These are phyloP conservation scores for Eurypyga helias DNA, from an alignment of 2,113 vertebrate genomes.

Conservation along the genomic window DNA sequence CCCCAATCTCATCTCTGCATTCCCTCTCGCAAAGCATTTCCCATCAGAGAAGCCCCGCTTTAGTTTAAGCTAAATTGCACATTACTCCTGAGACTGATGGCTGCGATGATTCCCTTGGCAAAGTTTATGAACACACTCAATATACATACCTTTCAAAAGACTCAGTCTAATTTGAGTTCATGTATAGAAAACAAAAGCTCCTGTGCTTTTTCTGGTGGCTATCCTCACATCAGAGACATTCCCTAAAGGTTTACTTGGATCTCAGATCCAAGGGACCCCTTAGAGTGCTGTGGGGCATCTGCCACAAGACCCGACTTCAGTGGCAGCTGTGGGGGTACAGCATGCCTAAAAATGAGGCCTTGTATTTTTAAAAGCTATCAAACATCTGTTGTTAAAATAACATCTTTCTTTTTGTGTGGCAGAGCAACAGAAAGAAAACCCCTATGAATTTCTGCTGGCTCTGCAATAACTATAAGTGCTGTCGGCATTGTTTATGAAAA, in stretches of 20 bases:
- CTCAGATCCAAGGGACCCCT: background rate
- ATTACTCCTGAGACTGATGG: background rate
- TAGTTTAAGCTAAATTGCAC: background rate
- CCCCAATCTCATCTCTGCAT: background rate
- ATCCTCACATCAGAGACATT: background rate
- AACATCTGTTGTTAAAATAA: conserved; percentile 15
- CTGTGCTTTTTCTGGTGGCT: background rate
- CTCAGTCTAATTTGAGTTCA: background rate
- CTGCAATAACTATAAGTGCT: conserved; percentile 17
- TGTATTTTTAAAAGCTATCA: conserved; percentile 25
- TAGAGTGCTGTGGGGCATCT: background rate
- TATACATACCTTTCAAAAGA: background rate
- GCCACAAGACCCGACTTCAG: background rate
- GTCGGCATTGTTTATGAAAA: background rate
- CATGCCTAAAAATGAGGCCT: background rate
- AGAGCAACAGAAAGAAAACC: conserved; percentile 8
- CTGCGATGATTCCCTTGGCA: background rate
- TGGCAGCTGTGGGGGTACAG: background rate
- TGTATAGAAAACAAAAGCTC: background rate
- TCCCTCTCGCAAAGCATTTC: background rate
- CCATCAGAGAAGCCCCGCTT: background rate
- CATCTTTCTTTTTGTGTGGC: background rate
- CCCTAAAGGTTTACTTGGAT: background rate
- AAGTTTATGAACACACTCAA: background rate
- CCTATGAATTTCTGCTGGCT: conserved; percentile 13